Conservation (phyloP, 92 coral and sea anemone species). For the Plumapathes pennacea region DNA sequence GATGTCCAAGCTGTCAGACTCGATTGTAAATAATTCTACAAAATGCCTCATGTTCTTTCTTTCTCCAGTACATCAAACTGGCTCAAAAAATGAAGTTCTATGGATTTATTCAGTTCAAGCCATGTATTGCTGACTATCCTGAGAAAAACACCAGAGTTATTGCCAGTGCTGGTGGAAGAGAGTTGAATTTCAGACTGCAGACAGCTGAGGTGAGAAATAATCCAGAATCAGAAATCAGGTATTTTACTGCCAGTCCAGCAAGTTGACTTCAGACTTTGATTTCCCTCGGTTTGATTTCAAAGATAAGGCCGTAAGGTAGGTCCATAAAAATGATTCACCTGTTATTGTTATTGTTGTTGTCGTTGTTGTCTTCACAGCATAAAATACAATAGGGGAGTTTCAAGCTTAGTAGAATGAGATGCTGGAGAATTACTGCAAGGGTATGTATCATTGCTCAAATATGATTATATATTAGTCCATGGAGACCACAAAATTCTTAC, state of each 20-base stretch:
- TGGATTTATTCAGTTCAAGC: constrained; percentile 87
- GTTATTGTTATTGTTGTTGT: too few species aligned
- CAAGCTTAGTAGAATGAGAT: constrained; percentile 88
- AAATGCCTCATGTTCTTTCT: not conserved
- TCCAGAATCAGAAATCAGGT: too few species aligned
- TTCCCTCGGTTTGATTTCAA: too few species aligned
- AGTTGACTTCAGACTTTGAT: too few species aligned
- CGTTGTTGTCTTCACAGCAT: constrained; percentile 31
- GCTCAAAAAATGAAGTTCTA: constrained; percentile 79
- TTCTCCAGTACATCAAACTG: constrained; percentile 69
- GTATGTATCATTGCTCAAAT: too few species aligned
- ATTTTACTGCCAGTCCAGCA: too few species aligned
- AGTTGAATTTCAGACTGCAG: constrained; percentile 79
- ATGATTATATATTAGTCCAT: too few species aligned
- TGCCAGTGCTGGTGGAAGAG: constrained; percentile 78
- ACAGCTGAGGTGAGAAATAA: constrained; percentile 67
- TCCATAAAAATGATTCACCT: too few species aligned
- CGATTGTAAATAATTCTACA: too few species aligned
- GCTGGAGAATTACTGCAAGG: constrained; percentile 90
- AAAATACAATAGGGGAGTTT: constrained; percentile 88
- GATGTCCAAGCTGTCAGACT: too few species aligned
- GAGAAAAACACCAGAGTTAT: constrained; percentile 80
- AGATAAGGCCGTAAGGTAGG: too few species aligned
- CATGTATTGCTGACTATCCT: constrained; percentile 82
- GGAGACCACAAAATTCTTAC: too few species aligned